phyloP scores from a whole-genome alignment of 92 coral and sea anemone species.

The Montipora capitata region DNA sequence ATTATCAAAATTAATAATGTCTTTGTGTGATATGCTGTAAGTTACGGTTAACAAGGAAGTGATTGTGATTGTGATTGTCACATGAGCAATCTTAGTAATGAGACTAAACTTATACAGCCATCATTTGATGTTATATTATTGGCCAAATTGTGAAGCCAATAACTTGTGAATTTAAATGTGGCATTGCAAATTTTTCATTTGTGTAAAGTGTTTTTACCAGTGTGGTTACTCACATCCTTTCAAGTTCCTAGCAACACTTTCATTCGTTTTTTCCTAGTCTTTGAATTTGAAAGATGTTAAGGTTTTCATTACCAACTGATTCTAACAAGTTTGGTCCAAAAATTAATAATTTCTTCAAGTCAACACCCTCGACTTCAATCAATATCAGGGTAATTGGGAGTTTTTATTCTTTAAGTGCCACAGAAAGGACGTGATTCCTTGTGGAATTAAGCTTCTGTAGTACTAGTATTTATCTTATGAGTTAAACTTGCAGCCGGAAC shows the following conservation, averaged over 20 bases:
- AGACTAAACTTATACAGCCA: background rate
- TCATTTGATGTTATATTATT: background rate
- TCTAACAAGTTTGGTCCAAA: background rate
- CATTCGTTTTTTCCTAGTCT: too few relatives aligned
- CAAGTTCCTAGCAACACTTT: too few relatives aligned
- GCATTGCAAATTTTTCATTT: background rate
- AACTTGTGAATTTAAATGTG: background rate
- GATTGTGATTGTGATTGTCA: background rate
- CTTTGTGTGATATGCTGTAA: background rate
- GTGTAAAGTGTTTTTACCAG: background rate
- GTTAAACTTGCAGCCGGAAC: constrained; percentile 9
- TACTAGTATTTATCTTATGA: background rate
- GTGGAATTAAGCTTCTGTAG: background rate
- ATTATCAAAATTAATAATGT: too few relatives aligned
- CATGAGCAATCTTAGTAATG: background rate
- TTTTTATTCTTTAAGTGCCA: too few relatives aligned
- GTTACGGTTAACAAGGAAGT: constrained; percentile 22
- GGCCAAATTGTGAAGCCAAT: constrained; percentile 8
- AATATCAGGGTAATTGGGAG: background rate
- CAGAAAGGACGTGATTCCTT: background rate
- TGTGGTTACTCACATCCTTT: background rate
- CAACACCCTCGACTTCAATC: background rate
- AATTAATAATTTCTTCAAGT: background rate
- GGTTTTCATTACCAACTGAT: too few relatives aligned
- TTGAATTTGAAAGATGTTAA: too few relatives aligned